Evolutionary conservation across 2,113 vertebrate genomes (phyloP), one percentile per base, ranked within the genome.

Genomic region (Diglossa brunneiventris): DNA sequence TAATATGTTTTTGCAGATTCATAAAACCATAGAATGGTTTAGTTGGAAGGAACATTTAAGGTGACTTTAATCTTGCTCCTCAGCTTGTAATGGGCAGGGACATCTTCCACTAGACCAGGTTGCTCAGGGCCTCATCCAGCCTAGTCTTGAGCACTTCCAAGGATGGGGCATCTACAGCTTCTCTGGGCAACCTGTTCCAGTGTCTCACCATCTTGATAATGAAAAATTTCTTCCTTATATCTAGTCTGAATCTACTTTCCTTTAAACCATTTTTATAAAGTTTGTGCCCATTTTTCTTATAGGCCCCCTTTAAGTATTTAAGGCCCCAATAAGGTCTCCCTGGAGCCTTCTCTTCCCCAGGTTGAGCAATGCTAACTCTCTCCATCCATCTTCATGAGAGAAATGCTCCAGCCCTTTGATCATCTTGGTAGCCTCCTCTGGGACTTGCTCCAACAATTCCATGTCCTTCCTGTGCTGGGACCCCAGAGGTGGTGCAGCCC

Each of bases 251-350:
- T 28, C 31, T 64, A 33, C 31, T 6, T 6, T 77, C 13, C 7
- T 55, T 83, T 55, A 55, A 83, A n/a, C 30, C 26, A 35, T 23
- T 55, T 16, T 14, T 69, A 23, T 35, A 16, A 55, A 55, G 4
- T 62, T 46, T 42, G 27, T n/a, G 16, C 11, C 11, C 16, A 11
- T 46, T 69, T 75, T 70, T 70, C 63, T 26, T 37, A 28, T 2
- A 47, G 17, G 8, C 4, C 9, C 3, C 8, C 8, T 78, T 68
- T 26, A 33, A 24, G 13, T 63, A 68, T 27, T 58, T 19, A 58
- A 73, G n/a, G 11, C 4, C 3, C 1, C 9, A 31, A 0, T 41
- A 33, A 44, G 8, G 9, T 62, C 13, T 83, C 24, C 18, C 9
- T 56, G 4, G 33, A 83, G 24, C 10, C 18, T 81, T 66, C 14